Conservation (phyloP, 2,888 invertebrate genomes). For the Sphaerophoria rueppellii region DNA sequence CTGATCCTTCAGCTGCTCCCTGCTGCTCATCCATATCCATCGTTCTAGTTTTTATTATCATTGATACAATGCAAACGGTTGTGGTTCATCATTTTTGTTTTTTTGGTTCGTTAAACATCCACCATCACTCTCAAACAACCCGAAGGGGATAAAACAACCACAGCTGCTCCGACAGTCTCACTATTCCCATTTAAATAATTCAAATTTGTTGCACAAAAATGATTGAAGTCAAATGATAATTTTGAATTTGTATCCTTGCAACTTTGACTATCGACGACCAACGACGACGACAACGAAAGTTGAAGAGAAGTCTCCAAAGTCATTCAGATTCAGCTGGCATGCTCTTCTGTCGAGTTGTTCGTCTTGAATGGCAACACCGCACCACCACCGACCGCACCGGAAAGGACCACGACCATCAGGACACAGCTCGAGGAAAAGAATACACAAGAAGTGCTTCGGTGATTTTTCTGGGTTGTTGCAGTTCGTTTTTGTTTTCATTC, state of each 20-base stretch:
- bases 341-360: background rate
- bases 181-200: slow-evolving; percentile 54
- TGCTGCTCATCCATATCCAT: background rate
- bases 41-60: slow-evolving; percentile 33
- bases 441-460: slow-evolving; percentile 20
- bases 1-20: slow-evolving; percentile 4
- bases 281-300: background rate
- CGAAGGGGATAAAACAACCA: slow-evolving; percentile 16
- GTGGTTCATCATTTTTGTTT: slow-evolving; percentile 52
- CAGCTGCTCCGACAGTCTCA: slow-evolving; percentile 18
- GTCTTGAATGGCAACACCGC: slow-evolving; percentile 2
- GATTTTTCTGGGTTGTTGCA: slow-evolving; percentile 26
- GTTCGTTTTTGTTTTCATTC: slow-evolving; percentile 44
- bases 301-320: slow-evolving; percentile 18
- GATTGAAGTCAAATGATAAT: slow-evolving; percentile 70
- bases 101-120: slow-evolving; percentile 49
- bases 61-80: slow-evolving; percentile 27
- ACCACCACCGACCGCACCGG: too few species aligned
- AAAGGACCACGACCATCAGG: background rate
- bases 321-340: slow-evolving; percentile 1
- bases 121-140: background rate
- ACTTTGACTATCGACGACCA: background rate
- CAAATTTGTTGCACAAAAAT: slow-evolving; percentile 65
- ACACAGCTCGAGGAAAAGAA: background rate
- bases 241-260: slow-evolving; percentile 35